Base-by-base conservation (phyloP, 2,888 invertebrate genomes). In the Brachypterus glaber region DNA sequence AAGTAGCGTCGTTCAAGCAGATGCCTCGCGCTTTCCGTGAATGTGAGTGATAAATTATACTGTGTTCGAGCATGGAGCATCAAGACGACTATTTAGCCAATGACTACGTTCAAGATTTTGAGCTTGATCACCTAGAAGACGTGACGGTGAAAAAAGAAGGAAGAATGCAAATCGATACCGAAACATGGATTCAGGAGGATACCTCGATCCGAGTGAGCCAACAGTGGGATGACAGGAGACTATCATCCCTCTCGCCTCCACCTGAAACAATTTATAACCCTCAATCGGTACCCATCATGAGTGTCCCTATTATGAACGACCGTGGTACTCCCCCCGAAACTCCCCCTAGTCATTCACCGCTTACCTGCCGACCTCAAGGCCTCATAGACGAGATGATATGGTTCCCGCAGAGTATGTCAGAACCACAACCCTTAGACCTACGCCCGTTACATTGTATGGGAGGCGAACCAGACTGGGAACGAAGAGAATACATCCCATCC, bases 61-160 rank as follows among this genome's bases (percentile, higher is more conserved):
- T n/a, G n/a, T n/a, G n/a, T n/a, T n/a, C n/a, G n/a, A n/a, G n/a
- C 52, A 75, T 77, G 73, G 79, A 79, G 63, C 82, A 79, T 64
- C 77, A 76, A 60, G n/a, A n/a, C n/a, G 74, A 76, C 57, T 82
- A 84, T 61, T 77, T 87, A 58, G 87, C 85, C 46, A 87, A 88
- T 62, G 88, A 88, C 64, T 90, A 90, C 69, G 88, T 91, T 49
- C 83, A 88, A 69, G 87, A 88, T 63, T 91, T 91, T 61, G 90
- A 86, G 53, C 75, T 91, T 55, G 89, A 89, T 59, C 89, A 89
- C 60, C 73, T 90, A 38, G 58, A 61, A 43, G 87, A 84, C 59
- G 83, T 85, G 51, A 77, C 79, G 40, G 86, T 89, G 37, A 89
- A 89, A 63, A 79, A 86, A 40, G 88, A 88, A 62, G 79, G 77